Percentiles rank a stretch among this genome's conserved stretches.
These are phyloP conservation scores for Chelmon rostratus DNA, from an alignment of 2,797 vertebrate genomes.

Conservation along the genomic window DNA sequence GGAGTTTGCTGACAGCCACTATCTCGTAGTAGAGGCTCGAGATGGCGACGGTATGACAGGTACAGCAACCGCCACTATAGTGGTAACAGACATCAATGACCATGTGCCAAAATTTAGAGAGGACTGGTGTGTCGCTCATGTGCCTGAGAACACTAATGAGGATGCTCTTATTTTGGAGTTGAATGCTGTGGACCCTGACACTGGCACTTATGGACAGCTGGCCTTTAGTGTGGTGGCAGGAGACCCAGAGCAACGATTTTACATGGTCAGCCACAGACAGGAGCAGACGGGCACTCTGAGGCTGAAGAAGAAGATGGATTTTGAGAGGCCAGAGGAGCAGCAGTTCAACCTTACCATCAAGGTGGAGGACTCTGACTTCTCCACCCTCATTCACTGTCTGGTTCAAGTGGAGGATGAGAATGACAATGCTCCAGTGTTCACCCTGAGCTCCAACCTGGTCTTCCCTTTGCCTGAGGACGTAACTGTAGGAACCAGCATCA, in stretches of 20 bases:
- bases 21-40: slow-evolving; percentile 88
- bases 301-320: slow-evolving; percentile 89
- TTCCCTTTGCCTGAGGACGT: slow-evolving; percentile 86
- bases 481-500: slow-evolving; percentile 84
- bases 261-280: slow-evolving; percentile 86
- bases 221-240: slow-evolving; percentile 88
- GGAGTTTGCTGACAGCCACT: slow-evolving; percentile 85
- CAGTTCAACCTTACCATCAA: slow-evolving; percentile 90
- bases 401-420: slow-evolving; percentile 91
- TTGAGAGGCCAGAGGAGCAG: slow-evolving; percentile 88
- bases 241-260: slow-evolving; percentile 90
- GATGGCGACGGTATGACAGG: slow-evolving; percentile 91
- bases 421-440: slow-evolving; percentile 90
- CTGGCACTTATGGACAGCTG: slow-evolving; percentile 86
- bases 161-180: slow-evolving; percentile 86
- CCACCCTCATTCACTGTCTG: slow-evolving; percentile 86
- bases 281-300: slow-evolving; percentile 86
- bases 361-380: slow-evolving; percentile 90
- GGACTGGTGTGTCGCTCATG: slow-evolving; percentile 80
- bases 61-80: slow-evolving; percentile 88
- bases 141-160: slow-evolving; percentile 85
- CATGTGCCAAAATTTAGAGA: slow-evolving; percentile 88
- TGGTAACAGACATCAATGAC: slow-evolving; percentile 90
- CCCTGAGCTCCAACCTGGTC: slow-evolving; percentile 79
- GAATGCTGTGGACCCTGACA: slow-evolving; percentile 86